Evolutionary conservation across 2,888 invertebrate species (phyloP).

Genomic region (Perdita meconis): DNA sequence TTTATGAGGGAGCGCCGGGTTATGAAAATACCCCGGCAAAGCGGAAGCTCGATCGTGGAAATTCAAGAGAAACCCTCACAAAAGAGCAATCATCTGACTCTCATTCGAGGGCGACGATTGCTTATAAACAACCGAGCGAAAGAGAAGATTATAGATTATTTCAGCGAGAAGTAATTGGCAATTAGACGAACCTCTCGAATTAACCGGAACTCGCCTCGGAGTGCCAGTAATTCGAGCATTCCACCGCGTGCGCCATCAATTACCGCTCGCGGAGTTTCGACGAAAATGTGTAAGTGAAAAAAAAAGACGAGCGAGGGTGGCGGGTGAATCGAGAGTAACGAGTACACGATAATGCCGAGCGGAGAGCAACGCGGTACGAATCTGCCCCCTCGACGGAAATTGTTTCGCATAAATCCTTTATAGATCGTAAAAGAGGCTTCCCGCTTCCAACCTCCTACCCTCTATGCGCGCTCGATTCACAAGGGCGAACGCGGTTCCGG

Average conservation of each 20-base stretch:
- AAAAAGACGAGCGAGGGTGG: slow-evolving; percentile 17
- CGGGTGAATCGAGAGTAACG: not conserved
- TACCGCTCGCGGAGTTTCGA: slow-evolving; percentile 19
- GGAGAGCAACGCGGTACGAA: slow-evolving; percentile 37
- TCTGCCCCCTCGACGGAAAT: slow-evolving; percentile 70
- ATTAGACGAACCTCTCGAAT: not conserved
- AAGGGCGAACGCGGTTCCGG: not conserved
- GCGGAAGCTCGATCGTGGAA: slow-evolving; percentile 48
- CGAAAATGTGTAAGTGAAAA: slow-evolving; percentile 62
- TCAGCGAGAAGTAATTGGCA: slow-evolving; percentile 1
- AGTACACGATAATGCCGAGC: slow-evolving; percentile 33
- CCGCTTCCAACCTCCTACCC: slow-evolving; percentile 8
- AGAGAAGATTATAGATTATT: too few species aligned
- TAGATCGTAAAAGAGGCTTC: slow-evolving; percentile 74
- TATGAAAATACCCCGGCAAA: slow-evolving; percentile 67
- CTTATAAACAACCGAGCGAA: too few species aligned
- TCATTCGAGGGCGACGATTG: not conserved
- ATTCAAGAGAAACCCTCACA: not conserved
- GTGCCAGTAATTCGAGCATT: not conserved
- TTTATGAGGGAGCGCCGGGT: slow-evolving; percentile 46
- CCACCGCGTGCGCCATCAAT: slow-evolving; percentile 31
- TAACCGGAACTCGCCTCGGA: not conserved
- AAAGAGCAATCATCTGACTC: slow-evolving; percentile 12
- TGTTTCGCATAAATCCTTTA: slow-evolving; percentile 78
- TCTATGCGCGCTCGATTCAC: slow-evolving; percentile 12